A percentile compares a stretch with the other conserved stretches of the same genome.
Evolutionary conservation across 2,888 invertebrate species (phyloP).

Genomic region (Pristionchus maxplancki): DNA sequence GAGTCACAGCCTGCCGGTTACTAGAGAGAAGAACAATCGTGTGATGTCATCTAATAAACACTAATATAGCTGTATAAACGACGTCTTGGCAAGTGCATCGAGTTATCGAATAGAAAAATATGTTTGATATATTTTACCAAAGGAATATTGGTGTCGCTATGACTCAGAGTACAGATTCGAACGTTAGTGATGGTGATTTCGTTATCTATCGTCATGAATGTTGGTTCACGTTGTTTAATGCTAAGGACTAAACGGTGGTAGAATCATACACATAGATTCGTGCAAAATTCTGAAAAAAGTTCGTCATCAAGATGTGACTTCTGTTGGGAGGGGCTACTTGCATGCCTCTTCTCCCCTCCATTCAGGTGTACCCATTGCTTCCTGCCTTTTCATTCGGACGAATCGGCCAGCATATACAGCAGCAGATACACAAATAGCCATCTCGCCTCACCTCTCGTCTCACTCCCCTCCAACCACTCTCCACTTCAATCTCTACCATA

Average conservation of each 20-base stretch:
- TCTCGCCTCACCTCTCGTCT: neutral
- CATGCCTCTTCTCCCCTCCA: neutral
- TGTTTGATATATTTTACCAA: no score
- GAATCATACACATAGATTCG: neutral
- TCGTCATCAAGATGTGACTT: neutral
- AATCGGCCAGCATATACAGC: neutral
- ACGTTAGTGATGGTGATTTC: no score
- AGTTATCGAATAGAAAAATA: no score
- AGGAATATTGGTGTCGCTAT: no score
- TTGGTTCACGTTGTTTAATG: neutral
- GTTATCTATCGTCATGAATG: neutral
- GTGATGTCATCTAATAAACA: neutral
- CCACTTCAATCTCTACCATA: neutral
- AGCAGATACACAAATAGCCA: slow-evolving; percentile 39
- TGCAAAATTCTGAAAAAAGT: neutral
- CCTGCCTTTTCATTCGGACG: slow-evolving; percentile 17
- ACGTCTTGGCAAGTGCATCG: neutral
- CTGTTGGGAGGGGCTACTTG: slow-evolving; percentile 11
- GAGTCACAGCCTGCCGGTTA: slow-evolving; percentile 51
- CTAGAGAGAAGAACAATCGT: neutral
- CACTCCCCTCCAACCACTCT: neutral
- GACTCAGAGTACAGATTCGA: no score
- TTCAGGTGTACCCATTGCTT: slow-evolving; percentile 1
- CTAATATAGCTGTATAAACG: neutral
- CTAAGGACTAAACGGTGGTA: neutral